Conservation (phyloP, 1,140 invertebrate species). For the Zaprionus ghesquierei region DNA sequence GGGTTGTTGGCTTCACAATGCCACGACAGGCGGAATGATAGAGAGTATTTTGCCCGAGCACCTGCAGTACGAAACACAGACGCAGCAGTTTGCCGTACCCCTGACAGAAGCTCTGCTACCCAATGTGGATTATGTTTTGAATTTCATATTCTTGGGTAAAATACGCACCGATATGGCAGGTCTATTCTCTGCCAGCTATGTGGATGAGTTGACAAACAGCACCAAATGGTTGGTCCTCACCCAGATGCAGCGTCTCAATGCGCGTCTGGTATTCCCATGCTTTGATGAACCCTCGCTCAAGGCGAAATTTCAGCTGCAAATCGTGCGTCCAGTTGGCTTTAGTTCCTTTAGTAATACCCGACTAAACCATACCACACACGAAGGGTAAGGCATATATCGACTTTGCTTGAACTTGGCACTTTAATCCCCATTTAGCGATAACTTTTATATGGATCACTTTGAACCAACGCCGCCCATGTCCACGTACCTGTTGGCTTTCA, state of each 20-base stretch:
- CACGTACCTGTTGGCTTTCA: constrained; percentile 89
- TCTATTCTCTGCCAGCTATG: constrained; percentile 85
- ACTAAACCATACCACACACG: constrained; percentile 15
- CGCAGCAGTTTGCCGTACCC: constrained; percentile 54
- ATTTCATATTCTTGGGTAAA: constrained; percentile 81
- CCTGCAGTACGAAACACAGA: constrained; percentile 37
- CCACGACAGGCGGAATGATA: constrained; percentile 12
- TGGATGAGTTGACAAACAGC: constrained; percentile 65
- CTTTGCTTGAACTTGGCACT: neutral
- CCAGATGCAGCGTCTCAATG: constrained; percentile 93
- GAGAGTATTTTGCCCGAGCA: constrained; percentile 22
- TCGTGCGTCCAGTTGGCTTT: constrained; percentile 85
- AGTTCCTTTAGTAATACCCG: constrained; percentile 84
- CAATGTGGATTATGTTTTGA: constrained; percentile 33
- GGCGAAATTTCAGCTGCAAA: constrained; percentile 88
- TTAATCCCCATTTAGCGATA: constrained; percentile 28
- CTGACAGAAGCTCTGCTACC: constrained; percentile 20
- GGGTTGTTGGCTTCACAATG: constrained; percentile 27
- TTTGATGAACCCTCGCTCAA: constrained; percentile 95
- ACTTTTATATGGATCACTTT: constrained; percentile 63
- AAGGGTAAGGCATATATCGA: constrained; percentile 29
- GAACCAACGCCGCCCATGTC: constrained; percentile 88
- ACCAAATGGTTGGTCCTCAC: constrained; percentile 86
- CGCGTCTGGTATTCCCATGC: constrained; percentile 93
- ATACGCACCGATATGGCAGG: constrained; percentile 84